Evolutionary conservation across 2,888 invertebrate species (phyloP).

Genomic region (Copidosoma aretas): DNA sequence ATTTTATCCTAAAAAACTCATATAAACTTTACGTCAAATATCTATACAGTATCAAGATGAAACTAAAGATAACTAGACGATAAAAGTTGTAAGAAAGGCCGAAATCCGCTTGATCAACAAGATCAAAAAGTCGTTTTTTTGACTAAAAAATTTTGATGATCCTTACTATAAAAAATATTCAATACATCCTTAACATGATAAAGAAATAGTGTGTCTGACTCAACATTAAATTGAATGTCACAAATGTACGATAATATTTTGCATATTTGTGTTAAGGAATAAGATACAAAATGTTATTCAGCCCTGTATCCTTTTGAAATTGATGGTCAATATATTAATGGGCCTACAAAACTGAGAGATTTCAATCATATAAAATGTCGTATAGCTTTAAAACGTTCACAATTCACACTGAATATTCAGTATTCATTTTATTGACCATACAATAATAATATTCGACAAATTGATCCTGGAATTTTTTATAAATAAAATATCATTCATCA

Average conservation of each 20-base stretch:
- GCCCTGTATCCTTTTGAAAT: conserved; percentile 42
- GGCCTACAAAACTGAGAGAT: conserved; percentile 17
- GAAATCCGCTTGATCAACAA: background rate
- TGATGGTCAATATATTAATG: conserved; percentile 39
- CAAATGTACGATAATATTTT: conserved; percentile 43
- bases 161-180: conserved; percentile 36
- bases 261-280: conserved; percentile 38
- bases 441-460: conserved; percentile 44
- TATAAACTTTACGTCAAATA: too few relatives aligned
- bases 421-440: conserved; percentile 46
- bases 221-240: conserved; percentile 45
- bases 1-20: too few relatives aligned
- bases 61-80: background rate
- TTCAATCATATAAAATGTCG: conserved; percentile 44
- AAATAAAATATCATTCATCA: conserved; percentile 42
- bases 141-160: conserved; percentile 16
- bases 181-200: conserved; percentile 42
- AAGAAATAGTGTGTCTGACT: conserved; percentile 39
- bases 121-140: too few relatives aligned
- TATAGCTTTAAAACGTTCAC: conserved; percentile 42
- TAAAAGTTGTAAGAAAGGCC: background rate
- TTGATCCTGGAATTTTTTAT: conserved; percentile 41
- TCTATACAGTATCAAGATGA: background rate
- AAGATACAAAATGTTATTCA: conserved; percentile 45
- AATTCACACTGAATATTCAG: conserved; percentile 45